phyloP scores from a whole-genome alignment of 2,113 vertebrate genomes.

The Gobio gobio region DNA sequence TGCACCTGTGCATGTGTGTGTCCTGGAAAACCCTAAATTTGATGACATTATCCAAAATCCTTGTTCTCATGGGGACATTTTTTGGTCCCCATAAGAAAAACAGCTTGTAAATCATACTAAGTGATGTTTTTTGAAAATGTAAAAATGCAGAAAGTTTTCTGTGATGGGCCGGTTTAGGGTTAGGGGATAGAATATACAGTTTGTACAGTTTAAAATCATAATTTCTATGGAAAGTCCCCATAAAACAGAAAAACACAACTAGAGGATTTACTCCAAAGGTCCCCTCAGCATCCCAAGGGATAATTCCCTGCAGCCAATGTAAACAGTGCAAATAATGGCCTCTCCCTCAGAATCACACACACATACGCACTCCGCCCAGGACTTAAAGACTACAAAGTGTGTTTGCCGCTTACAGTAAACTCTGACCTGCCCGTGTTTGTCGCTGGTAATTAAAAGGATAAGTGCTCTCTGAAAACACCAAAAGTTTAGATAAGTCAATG shows the following conservation, averaged over 20 bases:
- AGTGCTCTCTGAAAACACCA: conserved; percentile 25
- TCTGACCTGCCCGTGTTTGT: conserved; percentile 56
- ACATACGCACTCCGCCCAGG: conserved; percentile 28
- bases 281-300: conserved; percentile 29
- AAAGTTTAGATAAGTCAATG: neutral
- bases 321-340: conserved; percentile 55
- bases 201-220: no score
- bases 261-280: conserved; percentile 29
- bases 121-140: no score
- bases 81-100: no score
- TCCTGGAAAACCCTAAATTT: no score
- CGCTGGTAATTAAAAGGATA: conserved; percentile 50
- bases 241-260: no score
- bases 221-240: no score
- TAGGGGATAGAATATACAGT: no score
- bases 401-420: conserved; percentile 50
- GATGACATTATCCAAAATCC: no score
- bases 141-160: no score
- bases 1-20: neutral
- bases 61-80: no score
- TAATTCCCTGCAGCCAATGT: conserved; percentile 45
- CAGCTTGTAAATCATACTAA: no score
- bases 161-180: no score
- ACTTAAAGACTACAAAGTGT: conserved; percentile 42
- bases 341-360: conserved; percentile 39